A percentile compares a stretch with the other conserved stretches of the same genome.
Evolutionary conservation across 2,797 vertebrate species (phyloP).

Genomic region (Mormyrops boulengeri): DNA sequence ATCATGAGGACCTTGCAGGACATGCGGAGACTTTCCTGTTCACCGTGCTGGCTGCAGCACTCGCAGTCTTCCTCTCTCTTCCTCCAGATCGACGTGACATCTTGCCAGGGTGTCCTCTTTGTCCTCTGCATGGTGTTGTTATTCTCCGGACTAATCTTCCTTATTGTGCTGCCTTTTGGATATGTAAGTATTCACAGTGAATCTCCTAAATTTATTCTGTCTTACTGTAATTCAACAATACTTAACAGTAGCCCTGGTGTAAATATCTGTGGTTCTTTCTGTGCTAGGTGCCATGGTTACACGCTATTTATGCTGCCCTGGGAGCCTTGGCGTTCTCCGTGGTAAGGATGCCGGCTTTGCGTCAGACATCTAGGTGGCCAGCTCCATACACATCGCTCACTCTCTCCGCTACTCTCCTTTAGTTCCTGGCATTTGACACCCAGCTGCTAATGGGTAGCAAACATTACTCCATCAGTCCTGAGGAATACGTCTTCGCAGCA

Average conservation of each 20-base stretch:
- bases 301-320: slow-evolving; percentile 71
- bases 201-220: background rate
- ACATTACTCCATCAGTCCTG: slow-evolving; percentile 76
- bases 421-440: slow-evolving; percentile 93
- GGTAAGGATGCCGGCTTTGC: slow-evolving; percentile 59
- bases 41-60: background rate
- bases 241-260: slow-evolving; percentile 29
- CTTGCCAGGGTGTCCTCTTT: slow-evolving; percentile 80
- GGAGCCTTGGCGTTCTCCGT: slow-evolving; percentile 85
- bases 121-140: slow-evolving; percentile 81
- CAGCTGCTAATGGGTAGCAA: slow-evolving; percentile 88
- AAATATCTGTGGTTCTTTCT: slow-evolving; percentile 31
- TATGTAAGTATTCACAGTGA: slow-evolving; percentile 68
- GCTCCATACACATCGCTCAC: background rate
- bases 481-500: slow-evolving; percentile 87
- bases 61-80: background rate
- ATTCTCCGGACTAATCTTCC: slow-evolving; percentile 75
- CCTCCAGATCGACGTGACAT: slow-evolving; percentile 80
- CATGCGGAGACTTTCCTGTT: background rate
- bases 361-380: background rate
- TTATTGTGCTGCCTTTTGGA: slow-evolving; percentile 77
- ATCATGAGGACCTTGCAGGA: background rate
- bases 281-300: slow-evolving; percentile 83
- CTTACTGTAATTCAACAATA: background rate
- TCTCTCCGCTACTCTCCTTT: slow-evolving; percentile 22